Base-by-base conservation (phyloP, 1,140 invertebrate species). In the Drosophila bocqueti region DNA sequence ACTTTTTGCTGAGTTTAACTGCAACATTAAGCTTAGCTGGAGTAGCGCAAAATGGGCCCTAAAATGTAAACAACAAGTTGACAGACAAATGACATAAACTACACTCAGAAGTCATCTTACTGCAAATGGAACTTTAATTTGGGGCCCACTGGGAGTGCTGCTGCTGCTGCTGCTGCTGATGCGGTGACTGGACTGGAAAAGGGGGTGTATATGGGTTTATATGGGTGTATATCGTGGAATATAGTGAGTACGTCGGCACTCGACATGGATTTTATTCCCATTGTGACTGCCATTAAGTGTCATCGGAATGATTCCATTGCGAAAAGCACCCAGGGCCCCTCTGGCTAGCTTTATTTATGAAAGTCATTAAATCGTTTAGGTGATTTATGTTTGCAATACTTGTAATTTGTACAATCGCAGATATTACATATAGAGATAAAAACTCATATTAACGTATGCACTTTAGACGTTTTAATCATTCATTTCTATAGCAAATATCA, bases 51-150 rank as follows among this genome's bases (percentile, higher is more conserved):
- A 71, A 71, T 68, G 67, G 67, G 63, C 67, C 67, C 36, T 71
- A 68, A 71, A 71, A 71, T 71, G 67, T 68, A 71, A 71, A 71
- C 67, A 71, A 69, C 46, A 54, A 71, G 67, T 57, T 69, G 67
- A 71, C 64, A 50, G 67, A 50, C 67, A 71, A 68, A 69, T 71
- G 67, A 71, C 67, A 71, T 55, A 67, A 71, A 71, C 67, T 71
- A 71, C 67, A 71, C 67, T 71, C 64, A 18, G 66, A 71, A 71
- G 49, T 71, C 67, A 45, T 71, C 63, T 71, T 49, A 62, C 63
- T 45, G 57, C 65, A 65, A 52, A 69, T 71, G 63, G 65, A 52
- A 71, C 67, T 71, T 71, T 71, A 71, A 68, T 71, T 71, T 71
- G 24, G 26, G 24, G 67, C 31, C 34, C 40, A 45, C 46, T 4